Conservation (phyloP, 2,113 vertebrate genomes). For the Ageneiosus marmoratus region DNA sequence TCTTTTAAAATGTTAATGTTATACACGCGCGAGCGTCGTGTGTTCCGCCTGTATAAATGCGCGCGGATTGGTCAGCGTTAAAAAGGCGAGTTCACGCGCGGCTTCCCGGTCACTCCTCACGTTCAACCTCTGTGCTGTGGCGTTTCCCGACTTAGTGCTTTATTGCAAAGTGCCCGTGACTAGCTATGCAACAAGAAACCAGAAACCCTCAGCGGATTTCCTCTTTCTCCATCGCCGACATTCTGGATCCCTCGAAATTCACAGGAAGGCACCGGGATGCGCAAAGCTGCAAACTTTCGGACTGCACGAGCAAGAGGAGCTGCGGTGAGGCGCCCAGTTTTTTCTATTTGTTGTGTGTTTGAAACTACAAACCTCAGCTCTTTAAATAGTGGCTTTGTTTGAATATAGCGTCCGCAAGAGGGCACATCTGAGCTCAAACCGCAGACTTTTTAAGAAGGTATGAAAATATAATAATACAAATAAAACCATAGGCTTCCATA, state of each 20-base stretch:
- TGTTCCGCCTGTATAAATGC: constrained; percentile 44
- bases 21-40: constrained; percentile 47
- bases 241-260: constrained; percentile 70
- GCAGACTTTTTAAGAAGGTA: background rate
- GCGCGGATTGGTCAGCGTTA: background rate
- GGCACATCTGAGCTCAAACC: background rate
- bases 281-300: background rate
- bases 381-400: background rate
- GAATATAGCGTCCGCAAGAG: background rate
- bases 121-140: background rate
- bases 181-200: constrained; percentile 20
- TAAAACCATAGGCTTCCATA: background rate
- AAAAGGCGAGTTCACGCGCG: background rate
- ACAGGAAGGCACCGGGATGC: constrained; percentile 41
- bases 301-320: background rate
- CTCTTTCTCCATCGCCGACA: constrained; percentile 70
- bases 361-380: background rate
- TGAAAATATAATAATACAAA: no score
- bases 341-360: background rate
- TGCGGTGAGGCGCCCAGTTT: constrained; percentile 59
- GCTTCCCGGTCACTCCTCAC: no score
- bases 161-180: background rate
- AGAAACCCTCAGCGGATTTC: constrained; percentile 50
- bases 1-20: constrained; percentile 65
- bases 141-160: background rate